phyloP scores from a whole-genome alignment of 1,140 invertebrate species.

The Trinorchestia longiramus region DNA sequence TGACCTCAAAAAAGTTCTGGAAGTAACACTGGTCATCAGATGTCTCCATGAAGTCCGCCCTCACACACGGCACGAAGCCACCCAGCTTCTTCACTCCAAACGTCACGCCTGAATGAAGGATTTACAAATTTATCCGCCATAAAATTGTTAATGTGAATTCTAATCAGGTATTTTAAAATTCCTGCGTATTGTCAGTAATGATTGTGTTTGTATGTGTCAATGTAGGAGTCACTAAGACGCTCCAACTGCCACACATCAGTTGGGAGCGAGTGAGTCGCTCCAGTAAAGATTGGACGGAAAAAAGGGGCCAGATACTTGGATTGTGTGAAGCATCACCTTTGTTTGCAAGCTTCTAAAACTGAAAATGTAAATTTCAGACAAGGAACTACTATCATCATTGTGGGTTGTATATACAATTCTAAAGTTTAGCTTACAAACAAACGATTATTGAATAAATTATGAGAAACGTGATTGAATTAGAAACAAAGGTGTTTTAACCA shows the following conservation, averaged over 20 bases:
- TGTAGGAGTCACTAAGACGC: not conserved
- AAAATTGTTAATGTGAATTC: not conserved
- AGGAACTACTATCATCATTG: too few species aligned
- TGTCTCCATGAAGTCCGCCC: not conserved
- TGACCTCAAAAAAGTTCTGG: conserved; percentile 41
- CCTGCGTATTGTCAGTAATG: not conserved
- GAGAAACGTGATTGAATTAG: too few species aligned
- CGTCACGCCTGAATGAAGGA: not conserved
- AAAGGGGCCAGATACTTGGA: too few species aligned
- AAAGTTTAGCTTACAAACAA: too few species aligned
- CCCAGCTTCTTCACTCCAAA: not conserved
- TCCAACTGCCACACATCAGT: not conserved
- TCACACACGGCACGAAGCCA: not conserved
- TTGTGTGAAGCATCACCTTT: too few species aligned
- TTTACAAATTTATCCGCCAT: not conserved
- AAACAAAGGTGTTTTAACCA: too few species aligned
- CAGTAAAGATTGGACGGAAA: too few species aligned
- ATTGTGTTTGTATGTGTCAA: not conserved
- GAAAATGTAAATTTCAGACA: too few species aligned
- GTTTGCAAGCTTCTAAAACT: too few species aligned
- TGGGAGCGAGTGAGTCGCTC: not conserved
- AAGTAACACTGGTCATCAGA: conserved; percentile 1
- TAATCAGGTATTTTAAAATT: not conserved
- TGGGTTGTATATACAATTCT: too few species aligned
- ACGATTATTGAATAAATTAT: too few species aligned